phyloP scores from a whole-genome alignment of 2,888 invertebrate species.

The Hartigia nigra region DNA sequence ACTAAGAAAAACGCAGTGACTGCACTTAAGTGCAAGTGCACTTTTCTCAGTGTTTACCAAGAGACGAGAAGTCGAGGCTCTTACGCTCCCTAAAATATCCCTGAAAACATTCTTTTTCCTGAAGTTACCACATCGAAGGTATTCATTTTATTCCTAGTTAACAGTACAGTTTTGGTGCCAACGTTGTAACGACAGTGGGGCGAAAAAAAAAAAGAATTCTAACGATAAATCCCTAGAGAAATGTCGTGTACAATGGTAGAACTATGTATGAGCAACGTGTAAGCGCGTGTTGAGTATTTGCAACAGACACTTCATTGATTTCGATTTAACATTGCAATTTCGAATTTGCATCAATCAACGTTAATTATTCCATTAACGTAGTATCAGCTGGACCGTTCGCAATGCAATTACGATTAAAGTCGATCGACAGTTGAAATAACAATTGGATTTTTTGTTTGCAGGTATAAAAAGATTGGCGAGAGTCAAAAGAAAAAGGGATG shows the following conservation, averaged over 20 bases:
- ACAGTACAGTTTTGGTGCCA: too few relatives aligned
- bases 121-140: not conserved
- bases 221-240: not conserved
- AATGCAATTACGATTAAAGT: not conserved
- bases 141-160: too few relatives aligned
- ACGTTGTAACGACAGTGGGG: too few relatives aligned
- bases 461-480: not conserved
- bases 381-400: not conserved
- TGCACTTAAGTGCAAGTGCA: not conserved
- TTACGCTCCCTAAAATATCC: not conserved
- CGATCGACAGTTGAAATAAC: not conserved
- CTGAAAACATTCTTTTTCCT: not conserved
- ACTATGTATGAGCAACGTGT: not conserved
- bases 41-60: not conserved
- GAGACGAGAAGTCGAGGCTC: not conserved
- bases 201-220: too few relatives aligned
- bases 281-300: not conserved
- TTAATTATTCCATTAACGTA: not conserved
- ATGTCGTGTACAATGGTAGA: not conserved
- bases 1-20: not conserved
- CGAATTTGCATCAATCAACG: not conserved
- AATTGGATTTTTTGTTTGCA: not conserved
- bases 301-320: not conserved
- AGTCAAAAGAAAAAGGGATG: not conserved
- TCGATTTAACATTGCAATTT: not conserved